Evolutionary conservation across 2,888 invertebrate species (phyloP).

Genomic region (Myathropa florea): DNA sequence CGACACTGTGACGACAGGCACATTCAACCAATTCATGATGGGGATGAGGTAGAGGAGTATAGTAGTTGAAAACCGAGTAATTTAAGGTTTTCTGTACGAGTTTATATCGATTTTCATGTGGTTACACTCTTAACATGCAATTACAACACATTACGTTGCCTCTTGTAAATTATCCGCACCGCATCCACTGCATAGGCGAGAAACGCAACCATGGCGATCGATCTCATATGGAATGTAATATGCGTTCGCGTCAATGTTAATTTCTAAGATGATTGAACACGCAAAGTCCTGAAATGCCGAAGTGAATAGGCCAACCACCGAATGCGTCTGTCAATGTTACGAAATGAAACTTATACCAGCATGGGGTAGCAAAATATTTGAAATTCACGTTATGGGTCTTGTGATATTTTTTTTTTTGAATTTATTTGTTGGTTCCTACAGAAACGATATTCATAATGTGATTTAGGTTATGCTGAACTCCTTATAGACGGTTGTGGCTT

Average conservation of each 20-base stretch:
- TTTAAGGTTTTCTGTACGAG: constrained; percentile 63
- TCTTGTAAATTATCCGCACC: constrained; percentile 33
- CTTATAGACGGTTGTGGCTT: too few relatives aligned
- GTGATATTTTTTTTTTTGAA: not conserved
- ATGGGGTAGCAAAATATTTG: constrained; percentile 61
- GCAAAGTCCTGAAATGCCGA: constrained; percentile 52
- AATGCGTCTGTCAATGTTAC: constrained; percentile 61
- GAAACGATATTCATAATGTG: too few relatives aligned
- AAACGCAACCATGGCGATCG: not conserved
- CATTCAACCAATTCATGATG: not conserved
- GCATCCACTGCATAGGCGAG: constrained; percentile 17
- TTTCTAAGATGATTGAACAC: constrained; percentile 68
- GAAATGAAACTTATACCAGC: constrained; percentile 60
- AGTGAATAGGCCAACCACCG: constrained; percentile 30
- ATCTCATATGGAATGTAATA: constrained; percentile 49
- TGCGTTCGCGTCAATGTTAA: constrained; percentile 67
- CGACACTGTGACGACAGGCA: constrained; percentile 69
- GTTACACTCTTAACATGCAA: constrained; percentile 65
- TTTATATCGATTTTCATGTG: constrained; percentile 66
- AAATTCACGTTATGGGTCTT: constrained; percentile 51
- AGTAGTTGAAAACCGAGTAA: constrained; percentile 14
- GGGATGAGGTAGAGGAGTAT: constrained; percentile 14
- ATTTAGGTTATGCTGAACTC: not conserved
- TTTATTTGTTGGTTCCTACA: not conserved
- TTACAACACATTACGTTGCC: constrained; percentile 61